Percentiles rank a stretch among this genome's conserved stretches.
These are phyloP conservation scores for Lethrus apterus DNA, from an alignment of 1,140 invertebrate genomes.

Conservation along the genomic window DNA sequence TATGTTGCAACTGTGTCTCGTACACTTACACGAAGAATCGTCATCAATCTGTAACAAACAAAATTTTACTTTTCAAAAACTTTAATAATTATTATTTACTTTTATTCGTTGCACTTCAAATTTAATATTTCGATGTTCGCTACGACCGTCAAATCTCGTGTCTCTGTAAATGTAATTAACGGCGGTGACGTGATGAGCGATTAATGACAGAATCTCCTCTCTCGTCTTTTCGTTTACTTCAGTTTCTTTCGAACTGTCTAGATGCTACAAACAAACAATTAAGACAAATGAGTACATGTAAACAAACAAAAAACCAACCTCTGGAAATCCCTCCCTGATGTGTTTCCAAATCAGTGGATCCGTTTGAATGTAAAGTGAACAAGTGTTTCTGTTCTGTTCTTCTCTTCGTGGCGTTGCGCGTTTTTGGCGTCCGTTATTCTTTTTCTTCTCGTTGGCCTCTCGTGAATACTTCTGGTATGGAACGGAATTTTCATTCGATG, in stretches of 20 bases:
- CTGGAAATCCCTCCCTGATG: conserved; percentile 64
- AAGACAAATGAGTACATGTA: not conserved
- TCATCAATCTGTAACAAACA: conserved; percentile 88
- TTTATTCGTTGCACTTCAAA: conserved; percentile 97
- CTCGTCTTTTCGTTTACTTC: conserved; percentile 76
- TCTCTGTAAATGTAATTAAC: conserved; percentile 97
- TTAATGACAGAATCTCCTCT: conserved; percentile 95
- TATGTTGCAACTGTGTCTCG: conserved; percentile 55
- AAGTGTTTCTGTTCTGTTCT: conserved; percentile 74
- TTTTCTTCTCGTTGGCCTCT: conserved; percentile 51
- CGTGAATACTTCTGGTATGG: conserved; percentile 51
- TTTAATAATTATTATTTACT: conserved; percentile 47
- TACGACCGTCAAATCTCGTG: conserved; percentile 84
- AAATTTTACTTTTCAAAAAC: too few species aligned
- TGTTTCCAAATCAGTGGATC: conserved; percentile 96
- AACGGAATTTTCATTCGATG: conserved; percentile 23
- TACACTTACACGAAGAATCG: conserved; percentile 66
- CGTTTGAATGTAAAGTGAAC: conserved; percentile 94
- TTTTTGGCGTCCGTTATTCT: conserved; percentile 39
- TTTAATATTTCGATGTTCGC: conserved; percentile 87
- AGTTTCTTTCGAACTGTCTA: conserved; percentile 50
- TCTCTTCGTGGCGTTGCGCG: conserved; percentile 28
- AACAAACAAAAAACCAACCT: conserved; percentile 45
- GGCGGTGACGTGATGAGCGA: conserved; percentile 96
- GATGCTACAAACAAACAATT: conserved; percentile 45